Conservation (phyloP, 2,797 vertebrate species). For the Peromyscus attwateri region DNA sequence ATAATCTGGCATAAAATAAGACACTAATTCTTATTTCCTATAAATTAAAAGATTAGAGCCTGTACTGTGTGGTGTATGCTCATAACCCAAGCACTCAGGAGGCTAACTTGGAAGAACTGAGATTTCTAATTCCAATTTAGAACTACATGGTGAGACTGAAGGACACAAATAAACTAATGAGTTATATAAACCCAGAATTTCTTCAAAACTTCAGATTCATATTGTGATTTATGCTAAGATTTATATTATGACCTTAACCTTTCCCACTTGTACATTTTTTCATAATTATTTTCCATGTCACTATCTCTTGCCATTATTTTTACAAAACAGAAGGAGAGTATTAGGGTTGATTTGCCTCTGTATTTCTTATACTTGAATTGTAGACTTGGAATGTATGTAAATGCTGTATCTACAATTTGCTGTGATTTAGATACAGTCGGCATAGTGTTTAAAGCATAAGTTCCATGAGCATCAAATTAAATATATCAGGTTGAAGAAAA, state of each 20-base stretch:
- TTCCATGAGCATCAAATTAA: not conserved
- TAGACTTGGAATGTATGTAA: not conserved
- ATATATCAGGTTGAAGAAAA: not conserved
- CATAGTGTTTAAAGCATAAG: not conserved
- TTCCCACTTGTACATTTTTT: not conserved
- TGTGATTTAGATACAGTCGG: not conserved
- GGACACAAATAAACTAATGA: not conserved
- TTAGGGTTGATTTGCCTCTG: not conserved
- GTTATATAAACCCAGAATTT: not conserved
- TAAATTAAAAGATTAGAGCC: not conserved
- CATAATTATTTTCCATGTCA: not conserved
- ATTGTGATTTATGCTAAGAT: not conserved
- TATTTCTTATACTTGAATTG: not conserved
- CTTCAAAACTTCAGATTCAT: not conserved
- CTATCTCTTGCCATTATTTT: not conserved
- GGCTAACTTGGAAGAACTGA: not conserved
- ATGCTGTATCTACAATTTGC: not conserved
- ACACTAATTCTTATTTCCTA: not conserved
- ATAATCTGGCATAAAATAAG: not conserved
- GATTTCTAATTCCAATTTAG: not conserved
- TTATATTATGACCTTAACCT: not conserved
- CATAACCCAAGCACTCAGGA: not conserved
- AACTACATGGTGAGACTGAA: not conserved
- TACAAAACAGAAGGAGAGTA: not conserved
- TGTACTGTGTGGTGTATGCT: not conserved